phyloP scores from a whole-genome alignment of 2,113 vertebrate genomes.

The Pollachius pollachius region DNA sequence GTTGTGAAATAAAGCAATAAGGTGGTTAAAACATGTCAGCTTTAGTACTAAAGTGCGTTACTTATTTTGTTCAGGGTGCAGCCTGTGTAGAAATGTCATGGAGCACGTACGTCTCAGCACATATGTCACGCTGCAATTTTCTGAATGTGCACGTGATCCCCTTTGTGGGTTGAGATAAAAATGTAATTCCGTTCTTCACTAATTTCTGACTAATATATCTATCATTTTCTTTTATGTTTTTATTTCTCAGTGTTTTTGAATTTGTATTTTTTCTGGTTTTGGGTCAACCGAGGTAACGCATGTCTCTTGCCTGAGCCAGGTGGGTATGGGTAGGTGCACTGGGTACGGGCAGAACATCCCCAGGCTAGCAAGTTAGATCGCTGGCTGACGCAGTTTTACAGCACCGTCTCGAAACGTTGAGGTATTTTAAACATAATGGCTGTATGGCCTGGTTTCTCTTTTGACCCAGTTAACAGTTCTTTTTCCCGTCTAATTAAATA shows the following conservation, averaged over 20 bases:
- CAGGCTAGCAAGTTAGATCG: slow-evolving; percentile 45
- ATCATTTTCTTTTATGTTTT: too few species aligned
- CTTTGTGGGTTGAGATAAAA: background rate
- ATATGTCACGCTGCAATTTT: background rate
- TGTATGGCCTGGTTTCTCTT: slow-evolving; percentile 42
- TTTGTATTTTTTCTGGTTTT: too few species aligned
- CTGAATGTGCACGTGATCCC: background rate
- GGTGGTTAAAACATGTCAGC: background rate
- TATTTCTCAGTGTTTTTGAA: too few species aligned
- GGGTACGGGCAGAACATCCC: slow-evolving; percentile 47
- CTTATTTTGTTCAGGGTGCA: slow-evolving; percentile 10
- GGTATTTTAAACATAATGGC: slow-evolving; percentile 56
- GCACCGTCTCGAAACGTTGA: slow-evolving; percentile 51
- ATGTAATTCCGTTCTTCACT: too few species aligned
- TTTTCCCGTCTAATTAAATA: slow-evolving; percentile 46
- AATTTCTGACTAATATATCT: too few species aligned
- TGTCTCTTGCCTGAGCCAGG: slow-evolving; percentile 39
- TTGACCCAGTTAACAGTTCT: slow-evolving; percentile 51
- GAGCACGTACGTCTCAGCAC: background rate
- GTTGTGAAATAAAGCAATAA: too few species aligned
- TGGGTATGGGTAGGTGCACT: slow-evolving; percentile 28
- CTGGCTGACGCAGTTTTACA: slow-evolving; percentile 48
- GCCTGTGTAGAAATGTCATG: slow-evolving; percentile 4
- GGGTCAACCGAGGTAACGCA: slow-evolving; percentile 19
- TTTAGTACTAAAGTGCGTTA: background rate